Conservation (phyloP, 2,888 invertebrate genomes). For the Eupithecia vulgata region DNA sequence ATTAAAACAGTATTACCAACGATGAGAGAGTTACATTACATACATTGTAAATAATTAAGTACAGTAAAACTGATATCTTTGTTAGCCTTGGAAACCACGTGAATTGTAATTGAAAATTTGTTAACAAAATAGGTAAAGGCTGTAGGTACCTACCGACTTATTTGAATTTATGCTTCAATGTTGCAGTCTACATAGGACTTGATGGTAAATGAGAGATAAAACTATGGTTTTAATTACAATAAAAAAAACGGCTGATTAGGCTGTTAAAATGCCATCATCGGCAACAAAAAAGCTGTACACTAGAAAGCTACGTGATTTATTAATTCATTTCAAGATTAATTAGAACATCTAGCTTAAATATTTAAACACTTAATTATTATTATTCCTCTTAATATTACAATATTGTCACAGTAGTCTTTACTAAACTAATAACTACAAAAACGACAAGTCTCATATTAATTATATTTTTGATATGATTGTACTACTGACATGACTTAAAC, state of each 20-base stretch:
- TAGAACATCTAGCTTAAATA: conserved; percentile 47
- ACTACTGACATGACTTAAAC: neutral
- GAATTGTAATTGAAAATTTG: neutral
- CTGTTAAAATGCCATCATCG: neutral
- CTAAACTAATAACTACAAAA: conserved; percentile 47
- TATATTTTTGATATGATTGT: conserved; percentile 12
- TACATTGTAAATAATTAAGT: conserved; percentile 29
- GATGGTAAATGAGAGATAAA: neutral
- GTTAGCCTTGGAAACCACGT: neutral
- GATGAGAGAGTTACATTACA: neutral
- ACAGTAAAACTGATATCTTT: conserved; percentile 22
- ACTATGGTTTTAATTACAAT: neutral
- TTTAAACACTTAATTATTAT: conserved; percentile 14
- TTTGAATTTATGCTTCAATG: neutral
- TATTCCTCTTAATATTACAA: conserved; percentile 45
- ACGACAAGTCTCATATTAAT: conserved; percentile 14
- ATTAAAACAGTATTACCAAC: neutral
- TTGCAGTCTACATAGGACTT: neutral
- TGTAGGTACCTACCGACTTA: neutral
- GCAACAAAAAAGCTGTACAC: neutral
- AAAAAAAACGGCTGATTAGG: neutral
- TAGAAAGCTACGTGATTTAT: neutral
- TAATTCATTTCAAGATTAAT: conserved; percentile 35
- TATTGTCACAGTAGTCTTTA: conserved; percentile 74
- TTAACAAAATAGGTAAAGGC: too few species aligned